phyloP scores from a whole-genome alignment of 2,888 invertebrate species.

The Calameuta filiformis region DNA sequence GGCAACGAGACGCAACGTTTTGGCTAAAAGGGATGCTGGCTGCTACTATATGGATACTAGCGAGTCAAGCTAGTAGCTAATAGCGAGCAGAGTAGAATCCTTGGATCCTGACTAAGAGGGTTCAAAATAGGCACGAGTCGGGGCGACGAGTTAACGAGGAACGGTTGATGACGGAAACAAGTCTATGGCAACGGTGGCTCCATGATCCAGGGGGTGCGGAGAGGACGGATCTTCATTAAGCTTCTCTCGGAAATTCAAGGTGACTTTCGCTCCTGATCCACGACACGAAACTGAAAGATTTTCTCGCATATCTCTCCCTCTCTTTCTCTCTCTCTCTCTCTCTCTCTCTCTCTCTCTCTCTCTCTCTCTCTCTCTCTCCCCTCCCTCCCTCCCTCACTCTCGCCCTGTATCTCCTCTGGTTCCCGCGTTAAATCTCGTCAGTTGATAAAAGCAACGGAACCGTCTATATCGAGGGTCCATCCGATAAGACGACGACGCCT shows the following conservation, averaged over 20 bases:
- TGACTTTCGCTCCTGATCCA: background rate
- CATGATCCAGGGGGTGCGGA: background rate
- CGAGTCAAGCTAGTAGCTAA: background rate
- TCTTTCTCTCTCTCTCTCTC: background rate
- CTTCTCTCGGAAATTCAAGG: slow-evolving; percentile 11
- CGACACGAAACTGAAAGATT: background rate
- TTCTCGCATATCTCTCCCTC: background rate
- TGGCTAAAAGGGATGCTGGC: slow-evolving; percentile 33
- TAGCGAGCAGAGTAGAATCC: background rate
- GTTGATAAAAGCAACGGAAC: background rate
- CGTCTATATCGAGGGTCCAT: background rate
- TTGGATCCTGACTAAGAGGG: background rate
- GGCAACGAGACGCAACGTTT: slow-evolving; percentile 35
- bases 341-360: too few relatives aligned
- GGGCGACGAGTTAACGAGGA: slow-evolving; percentile 3
- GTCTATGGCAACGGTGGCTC: background rate
- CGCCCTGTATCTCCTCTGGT: background rate
- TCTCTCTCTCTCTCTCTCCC: background rate
- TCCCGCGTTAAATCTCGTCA: background rate
- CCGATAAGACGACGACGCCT: slow-evolving; percentile 29
- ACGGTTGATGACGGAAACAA: slow-evolving; percentile 9
- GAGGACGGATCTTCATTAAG: slow-evolving; percentile 19
- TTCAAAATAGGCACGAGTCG: background rate
- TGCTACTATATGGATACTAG: slow-evolving; percentile 23
- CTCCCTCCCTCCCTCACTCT: too few relatives aligned